phyloP scores from a whole-genome alignment of 2,113 vertebrate genomes.

The Trematocara macrostoma region DNA sequence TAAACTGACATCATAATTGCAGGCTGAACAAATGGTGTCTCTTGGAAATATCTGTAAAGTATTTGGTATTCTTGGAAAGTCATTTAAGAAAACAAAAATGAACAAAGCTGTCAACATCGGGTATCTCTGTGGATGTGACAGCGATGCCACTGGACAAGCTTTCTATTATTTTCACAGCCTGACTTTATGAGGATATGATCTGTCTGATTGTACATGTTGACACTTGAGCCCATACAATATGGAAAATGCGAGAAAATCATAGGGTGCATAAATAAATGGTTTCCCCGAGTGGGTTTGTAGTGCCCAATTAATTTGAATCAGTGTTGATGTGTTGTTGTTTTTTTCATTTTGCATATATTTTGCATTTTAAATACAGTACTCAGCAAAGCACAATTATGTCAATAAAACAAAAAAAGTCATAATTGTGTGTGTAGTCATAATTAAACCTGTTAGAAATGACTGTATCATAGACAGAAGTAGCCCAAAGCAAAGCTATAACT shows the following conservation, averaged over 20 bases:
- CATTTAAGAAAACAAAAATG: neutral
- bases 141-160: neutral
- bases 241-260: neutral
- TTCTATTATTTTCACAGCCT: neutral
- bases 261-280: neutral
- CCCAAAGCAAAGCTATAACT: neutral
- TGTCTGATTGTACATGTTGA: neutral
- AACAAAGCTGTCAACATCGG: neutral
- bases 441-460: neutral
- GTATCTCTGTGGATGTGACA: neutral
- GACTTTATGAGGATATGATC: neutral
- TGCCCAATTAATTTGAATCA: neutral
- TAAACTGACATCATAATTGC: neutral
- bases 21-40: neutral
- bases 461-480: neutral
- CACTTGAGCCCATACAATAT: neutral
- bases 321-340: neutral
- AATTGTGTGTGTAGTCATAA: neutral
- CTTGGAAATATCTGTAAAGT: neutral
- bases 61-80: neutral
- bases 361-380: neutral
- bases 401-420: neutral
- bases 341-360: neutral
- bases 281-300: neutral
- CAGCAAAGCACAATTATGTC: neutral